phyloP scores from a whole-genome alignment of 2,888 invertebrate species.

The Metallyticus violacea region DNA sequence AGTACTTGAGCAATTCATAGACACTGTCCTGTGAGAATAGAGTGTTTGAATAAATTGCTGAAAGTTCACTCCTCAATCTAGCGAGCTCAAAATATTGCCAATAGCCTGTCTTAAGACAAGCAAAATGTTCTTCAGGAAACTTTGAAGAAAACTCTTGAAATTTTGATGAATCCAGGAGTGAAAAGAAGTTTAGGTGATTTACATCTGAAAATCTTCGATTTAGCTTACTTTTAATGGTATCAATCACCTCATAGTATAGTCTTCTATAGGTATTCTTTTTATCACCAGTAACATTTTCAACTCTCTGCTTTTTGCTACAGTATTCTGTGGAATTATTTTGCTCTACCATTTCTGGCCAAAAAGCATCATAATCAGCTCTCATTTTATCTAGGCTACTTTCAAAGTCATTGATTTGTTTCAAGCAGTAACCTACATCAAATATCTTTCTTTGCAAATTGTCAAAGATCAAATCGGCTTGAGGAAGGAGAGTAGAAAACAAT shows the following conservation, averaged over 20 bases:
- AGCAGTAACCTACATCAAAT: constrained; percentile 12
- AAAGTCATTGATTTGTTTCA: background rate
- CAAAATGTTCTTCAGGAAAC: no score
- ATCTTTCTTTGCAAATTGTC: no score
- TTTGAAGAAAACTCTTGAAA: background rate
- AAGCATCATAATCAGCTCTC: no score
- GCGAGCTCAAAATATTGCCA: background rate
- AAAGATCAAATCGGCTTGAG: no score
- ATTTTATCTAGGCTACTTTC: no score
- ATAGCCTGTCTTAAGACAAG: background rate
- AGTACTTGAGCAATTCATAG: constrained; percentile 2
- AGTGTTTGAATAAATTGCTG: background rate
- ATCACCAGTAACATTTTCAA: background rate
- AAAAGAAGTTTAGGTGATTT: background rate
- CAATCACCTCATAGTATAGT: background rate
- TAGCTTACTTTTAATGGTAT: background rate
- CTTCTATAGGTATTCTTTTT: background rate
- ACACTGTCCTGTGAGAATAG: background rate
- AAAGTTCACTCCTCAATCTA: background rate
- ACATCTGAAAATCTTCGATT: background rate
- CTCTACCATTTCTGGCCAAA: no score
- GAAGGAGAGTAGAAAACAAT: background rate
- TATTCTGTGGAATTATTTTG: background rate
- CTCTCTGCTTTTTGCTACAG: background rate
- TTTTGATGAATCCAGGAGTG: background rate